Percentiles rank a stretch among this genome's conserved stretches.
These are phyloP conservation scores for Tachysurus fulvidraco DNA, from an alignment of 2,113 vertebrate species.

Conservation along the genomic window DNA sequence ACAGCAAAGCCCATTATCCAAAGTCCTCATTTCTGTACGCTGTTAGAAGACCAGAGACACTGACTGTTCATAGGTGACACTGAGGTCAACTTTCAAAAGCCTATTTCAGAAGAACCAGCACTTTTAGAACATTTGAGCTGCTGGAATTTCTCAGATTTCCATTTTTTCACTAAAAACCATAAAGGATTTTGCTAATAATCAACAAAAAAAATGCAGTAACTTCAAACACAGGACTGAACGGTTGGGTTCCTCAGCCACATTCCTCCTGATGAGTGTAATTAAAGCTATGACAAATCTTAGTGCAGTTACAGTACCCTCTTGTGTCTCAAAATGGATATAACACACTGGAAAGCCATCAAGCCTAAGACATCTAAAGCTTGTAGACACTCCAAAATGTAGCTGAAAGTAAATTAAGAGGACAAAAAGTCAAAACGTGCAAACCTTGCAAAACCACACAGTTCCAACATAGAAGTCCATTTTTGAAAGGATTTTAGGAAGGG, in stretches of 20 bases:
- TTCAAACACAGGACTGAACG: not conserved
- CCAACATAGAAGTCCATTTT: not conserved
- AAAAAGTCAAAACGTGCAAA: not conserved
- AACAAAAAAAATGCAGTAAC: not conserved
- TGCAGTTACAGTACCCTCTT: conserved; percentile 49
- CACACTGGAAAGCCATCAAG: not conserved
- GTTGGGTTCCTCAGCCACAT: not conserved
- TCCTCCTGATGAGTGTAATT: not conserved
- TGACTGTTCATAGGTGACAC: not conserved
- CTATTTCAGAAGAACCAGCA: not conserved
- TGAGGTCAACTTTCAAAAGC: not conserved
- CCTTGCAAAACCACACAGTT: not conserved
- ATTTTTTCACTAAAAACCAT: not conserved
- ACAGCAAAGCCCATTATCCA: conserved; percentile 8
- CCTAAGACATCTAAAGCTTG: not conserved
- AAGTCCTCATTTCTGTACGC: conserved; percentile 1
- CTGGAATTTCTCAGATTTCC: not conserved
- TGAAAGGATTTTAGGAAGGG: not conserved
- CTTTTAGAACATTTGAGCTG: not conserved
- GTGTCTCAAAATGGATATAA: conserved; percentile 41
- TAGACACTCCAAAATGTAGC: not conserved
- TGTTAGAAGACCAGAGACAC: not conserved
- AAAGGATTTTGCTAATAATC: not conserved
- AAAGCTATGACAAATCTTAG: not conserved
- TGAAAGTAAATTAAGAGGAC: not conserved